Conservation (phyloP, 2,888 invertebrate genomes). For the Baronia brevicornis region DNA sequence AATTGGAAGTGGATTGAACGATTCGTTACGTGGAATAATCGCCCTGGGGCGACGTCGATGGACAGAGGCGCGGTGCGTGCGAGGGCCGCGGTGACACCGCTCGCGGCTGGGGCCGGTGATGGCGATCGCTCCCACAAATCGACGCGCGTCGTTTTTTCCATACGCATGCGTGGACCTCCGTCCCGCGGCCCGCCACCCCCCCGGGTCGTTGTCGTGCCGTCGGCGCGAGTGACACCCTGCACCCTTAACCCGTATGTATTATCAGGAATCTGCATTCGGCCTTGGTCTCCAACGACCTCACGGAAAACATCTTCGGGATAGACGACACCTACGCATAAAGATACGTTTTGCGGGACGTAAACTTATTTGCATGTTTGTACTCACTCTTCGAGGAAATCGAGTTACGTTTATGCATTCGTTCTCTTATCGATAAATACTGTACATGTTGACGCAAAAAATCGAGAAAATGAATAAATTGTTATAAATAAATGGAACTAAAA, state of each 20-base stretch:
- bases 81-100: constrained; percentile 12
- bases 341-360: too few relatives aligned
- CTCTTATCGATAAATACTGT: too few relatives aligned
- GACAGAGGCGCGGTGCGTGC: constrained; percentile 15
- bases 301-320: neutral
- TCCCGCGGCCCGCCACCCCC: constrained; percentile 3
- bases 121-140: too few relatives aligned
- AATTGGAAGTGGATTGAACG: too few relatives aligned
- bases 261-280: constrained; percentile 10
- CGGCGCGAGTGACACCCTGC: constrained; percentile 14
- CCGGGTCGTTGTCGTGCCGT: too few relatives aligned
- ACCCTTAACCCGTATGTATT: constrained; percentile 13
- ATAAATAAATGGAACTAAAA: too few relatives aligned
- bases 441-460: too few relatives aligned
- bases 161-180: constrained; percentile 1
- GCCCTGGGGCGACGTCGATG: constrained; percentile 25
- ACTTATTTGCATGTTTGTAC: too few relatives aligned
- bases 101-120: constrained; percentile 9
- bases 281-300: constrained; percentile 8
- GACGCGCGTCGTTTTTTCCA: constrained; percentile 5
- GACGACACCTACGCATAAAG: neutral
- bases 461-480: too few relatives aligned
- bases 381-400: too few relatives aligned
- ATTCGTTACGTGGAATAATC: constrained; percentile 23
- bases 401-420: too few relatives aligned